These are phyloP conservation scores for Liopterus haemorrhoidalis DNA, from an alignment of 2,888 invertebrate genomes.

Conservation along the genomic window DNA sequence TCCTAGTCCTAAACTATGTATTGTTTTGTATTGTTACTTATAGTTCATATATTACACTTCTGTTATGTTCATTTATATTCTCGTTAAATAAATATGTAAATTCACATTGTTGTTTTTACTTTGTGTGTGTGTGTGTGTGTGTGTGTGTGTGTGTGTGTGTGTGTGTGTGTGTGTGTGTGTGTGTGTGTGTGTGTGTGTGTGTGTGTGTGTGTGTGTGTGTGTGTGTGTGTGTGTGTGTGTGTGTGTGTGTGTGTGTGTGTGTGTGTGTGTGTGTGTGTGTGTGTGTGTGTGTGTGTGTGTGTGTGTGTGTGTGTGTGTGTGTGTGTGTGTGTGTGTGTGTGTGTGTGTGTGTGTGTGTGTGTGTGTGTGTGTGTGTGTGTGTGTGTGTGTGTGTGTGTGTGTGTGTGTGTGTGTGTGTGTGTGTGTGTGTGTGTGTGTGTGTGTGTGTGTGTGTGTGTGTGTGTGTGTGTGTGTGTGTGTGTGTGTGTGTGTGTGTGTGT, in stretches of 20 bases:
- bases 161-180: constrained; percentile 3
- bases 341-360: constrained; percentile 1
- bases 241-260: neutral
- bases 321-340: neutral
- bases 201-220: constrained; percentile 8
- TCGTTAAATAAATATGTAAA: no score
- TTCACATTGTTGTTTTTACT: no score
- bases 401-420: neutral
- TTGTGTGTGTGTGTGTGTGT: constrained; percentile 1
- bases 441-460: no score
- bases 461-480: no score
- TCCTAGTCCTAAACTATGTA: no score
- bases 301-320: constrained; percentile 1
- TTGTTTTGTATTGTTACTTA: no score
- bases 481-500: no score
- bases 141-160: constrained; percentile 10
- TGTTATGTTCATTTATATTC: no score
- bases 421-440: no score
- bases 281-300: constrained; percentile 1
- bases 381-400: constrained; percentile 1
- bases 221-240: constrained; percentile 2
- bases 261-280: constrained; percentile 3
- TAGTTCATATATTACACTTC: constrained; percentile 1
- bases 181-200: constrained; percentile 6
- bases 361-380: neutral